Base-by-base conservation (phyloP, 2,888 invertebrate species). In the Pseudococcus longispinus region DNA sequence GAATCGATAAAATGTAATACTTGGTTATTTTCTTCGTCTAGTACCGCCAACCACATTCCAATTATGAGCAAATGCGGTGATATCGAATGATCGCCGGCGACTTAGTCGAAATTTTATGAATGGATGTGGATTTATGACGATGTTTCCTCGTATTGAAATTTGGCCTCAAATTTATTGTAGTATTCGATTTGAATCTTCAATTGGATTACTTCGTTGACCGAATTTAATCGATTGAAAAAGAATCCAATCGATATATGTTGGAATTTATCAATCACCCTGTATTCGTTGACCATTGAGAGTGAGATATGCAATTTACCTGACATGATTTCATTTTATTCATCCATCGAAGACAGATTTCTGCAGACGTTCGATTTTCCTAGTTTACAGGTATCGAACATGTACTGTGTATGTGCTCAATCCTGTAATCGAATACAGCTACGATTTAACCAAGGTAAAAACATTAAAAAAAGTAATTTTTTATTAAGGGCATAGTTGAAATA, bases 401-500 rank as follows among this genome's bases (percentile, higher is more conserved):
- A 51, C 1, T 18, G 18, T 51, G 3, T n/a, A n/a, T 60, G 6
- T 42, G 77, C 70, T 70, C 29, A 15, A 26, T 29, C 70, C 29
- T 70, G 70, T 70, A 70, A 70, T 26, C 70, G 29, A 70, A 70
- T 70, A 29, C 29, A 29, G 18, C 29, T 42, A 37, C 77, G 77
- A 77, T 37, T 77, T 37, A 32, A 77, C 77, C 77, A 1, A 26
- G 18, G 37, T 77, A 77, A 77, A 77, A 77, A 80, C 20, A 42
- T 80, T 80, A 1, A 6, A 80, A 80, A 80, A 80, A 80, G 77
- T 42, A 42, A 80, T 80, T 80, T 42, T 80, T 80, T 80, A 80
- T 23, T 20, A 42, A 80, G 42, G 42, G 42, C 42, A 80, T 20
- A 42, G 37, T 42, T 80, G 77, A 80, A 80, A 80, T 80, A 42